Conservation (phyloP, 2,797 vertebrate genomes). For the Natrix natrix region DNA sequence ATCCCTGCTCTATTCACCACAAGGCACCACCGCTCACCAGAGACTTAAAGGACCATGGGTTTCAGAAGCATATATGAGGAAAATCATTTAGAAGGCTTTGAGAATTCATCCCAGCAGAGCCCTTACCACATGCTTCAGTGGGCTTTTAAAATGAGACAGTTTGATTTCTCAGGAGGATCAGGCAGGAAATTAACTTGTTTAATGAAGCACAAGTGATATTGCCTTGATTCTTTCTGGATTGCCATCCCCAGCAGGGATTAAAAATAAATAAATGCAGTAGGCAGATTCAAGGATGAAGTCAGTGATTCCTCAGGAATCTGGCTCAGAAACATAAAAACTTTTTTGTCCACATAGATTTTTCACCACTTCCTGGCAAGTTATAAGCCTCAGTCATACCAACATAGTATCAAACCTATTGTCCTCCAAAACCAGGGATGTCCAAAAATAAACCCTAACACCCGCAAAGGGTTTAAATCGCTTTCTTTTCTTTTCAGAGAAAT, state of each 20-base stretch:
- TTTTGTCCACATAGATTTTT: background rate
- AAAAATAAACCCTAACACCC: background rate
- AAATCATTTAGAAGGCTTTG: background rate
- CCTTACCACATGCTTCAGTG: constrained; percentile 9
- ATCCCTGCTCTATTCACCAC: background rate
- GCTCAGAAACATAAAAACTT: background rate
- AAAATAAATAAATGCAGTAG: constrained; percentile 4
- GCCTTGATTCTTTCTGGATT: constrained; percentile 12
- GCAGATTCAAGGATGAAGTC: background rate
- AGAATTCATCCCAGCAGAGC: constrained; percentile 8
- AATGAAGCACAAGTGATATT: constrained; percentile 26
- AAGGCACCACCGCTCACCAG: constrained; percentile 11
- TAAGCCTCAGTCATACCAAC: background rate
- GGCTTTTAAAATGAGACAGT: constrained; percentile 22
- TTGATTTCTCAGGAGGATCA: constrained; percentile 30
- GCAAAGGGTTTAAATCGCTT: background rate
- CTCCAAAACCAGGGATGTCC: background rate
- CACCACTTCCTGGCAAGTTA: background rate
- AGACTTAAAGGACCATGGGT: background rate
- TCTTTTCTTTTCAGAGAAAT: background rate
- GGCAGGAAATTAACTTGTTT: constrained; percentile 39
- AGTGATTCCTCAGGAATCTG: background rate
- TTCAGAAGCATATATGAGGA: background rate
- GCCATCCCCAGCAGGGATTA: constrained; percentile 4
- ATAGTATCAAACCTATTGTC: background rate